Conservation (phyloP, 2,797 vertebrate genomes). For the Scarus forsteni region DNA sequence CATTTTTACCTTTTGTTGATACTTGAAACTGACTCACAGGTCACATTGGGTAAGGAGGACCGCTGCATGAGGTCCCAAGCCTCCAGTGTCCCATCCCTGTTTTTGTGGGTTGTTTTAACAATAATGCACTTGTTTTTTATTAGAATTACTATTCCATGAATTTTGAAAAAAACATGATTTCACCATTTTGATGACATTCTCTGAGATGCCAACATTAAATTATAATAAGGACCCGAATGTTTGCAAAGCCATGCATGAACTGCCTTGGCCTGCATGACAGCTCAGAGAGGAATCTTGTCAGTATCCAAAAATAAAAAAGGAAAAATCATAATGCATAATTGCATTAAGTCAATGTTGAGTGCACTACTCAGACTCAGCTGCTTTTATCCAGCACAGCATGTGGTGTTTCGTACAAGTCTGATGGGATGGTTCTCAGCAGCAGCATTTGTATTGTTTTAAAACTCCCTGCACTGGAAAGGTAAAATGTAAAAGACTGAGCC, state of each 20-base stretch:
- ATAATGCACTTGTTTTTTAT: background rate
- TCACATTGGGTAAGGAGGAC: no score
- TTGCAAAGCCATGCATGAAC: conserved; percentile 16
- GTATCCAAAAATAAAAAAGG: conserved; percentile 19
- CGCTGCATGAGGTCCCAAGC: no score
- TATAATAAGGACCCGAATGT: conserved; percentile 27
- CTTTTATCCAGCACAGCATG: conserved; percentile 49
- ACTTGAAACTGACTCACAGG: no score
- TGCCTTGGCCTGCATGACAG: conserved; percentile 5
- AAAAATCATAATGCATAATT: conserved; percentile 45
- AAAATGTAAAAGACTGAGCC: conserved; percentile 56
- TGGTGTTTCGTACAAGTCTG: conserved; percentile 37
- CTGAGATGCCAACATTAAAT: conserved; percentile 11
- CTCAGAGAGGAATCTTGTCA: conserved; percentile 35
- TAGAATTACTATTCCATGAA: conserved; percentile 2
- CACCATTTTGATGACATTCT: conserved; percentile 5
- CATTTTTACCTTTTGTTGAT: no score
- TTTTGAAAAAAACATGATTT: conserved; percentile 9
- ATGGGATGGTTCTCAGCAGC: conserved; percentile 40
- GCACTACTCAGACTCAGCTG: conserved; percentile 49
- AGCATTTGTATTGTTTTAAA: conserved; percentile 46
- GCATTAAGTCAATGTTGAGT: conserved; percentile 40
- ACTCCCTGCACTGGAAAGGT: conserved; percentile 38
- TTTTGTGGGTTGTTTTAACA: background rate
- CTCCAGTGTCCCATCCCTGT: no score